These are phyloP conservation scores for Trissonchulus sp. DNA, from an alignment of 2,888 invertebrate genomes.

Conservation along the genomic window DNA sequence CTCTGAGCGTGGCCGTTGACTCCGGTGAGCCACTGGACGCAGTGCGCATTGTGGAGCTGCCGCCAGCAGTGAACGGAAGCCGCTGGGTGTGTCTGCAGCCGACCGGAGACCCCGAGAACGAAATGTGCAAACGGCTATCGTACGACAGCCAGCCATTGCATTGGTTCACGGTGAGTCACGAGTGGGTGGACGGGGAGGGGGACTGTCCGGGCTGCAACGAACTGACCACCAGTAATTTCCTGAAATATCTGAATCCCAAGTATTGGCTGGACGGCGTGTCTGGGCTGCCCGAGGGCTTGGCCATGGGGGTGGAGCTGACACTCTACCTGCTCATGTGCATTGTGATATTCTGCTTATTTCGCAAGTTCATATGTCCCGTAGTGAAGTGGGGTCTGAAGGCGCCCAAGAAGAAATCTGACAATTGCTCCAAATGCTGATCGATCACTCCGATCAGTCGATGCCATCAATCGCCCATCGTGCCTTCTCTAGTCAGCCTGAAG, in stretches of 20 bases:
- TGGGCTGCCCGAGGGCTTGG: conserved; percentile 11
- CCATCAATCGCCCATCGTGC: too few species aligned
- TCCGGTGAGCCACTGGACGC: background rate
- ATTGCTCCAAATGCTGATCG: too few species aligned
- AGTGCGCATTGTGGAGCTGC: background rate
- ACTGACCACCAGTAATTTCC: background rate
- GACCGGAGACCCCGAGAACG: background rate
- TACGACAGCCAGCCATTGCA: conserved; percentile 5
- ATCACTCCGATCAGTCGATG: too few species aligned
- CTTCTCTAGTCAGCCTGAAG: too few species aligned
- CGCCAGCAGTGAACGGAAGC: background rate
- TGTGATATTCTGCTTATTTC: background rate
- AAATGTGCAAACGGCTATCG: conserved; percentile 9
- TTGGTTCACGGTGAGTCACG: background rate
- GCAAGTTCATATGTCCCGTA: background rate
- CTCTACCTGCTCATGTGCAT: background rate
- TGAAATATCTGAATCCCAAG: conserved; percentile 8
- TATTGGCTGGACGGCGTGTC: conserved; percentile 24
- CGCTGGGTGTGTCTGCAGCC: conserved; percentile 11
- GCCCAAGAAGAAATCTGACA: background rate
- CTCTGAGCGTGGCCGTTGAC: too few species aligned
- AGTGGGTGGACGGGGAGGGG: background rate
- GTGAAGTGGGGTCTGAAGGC: conserved; percentile 14
- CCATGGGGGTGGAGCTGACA: background rate
- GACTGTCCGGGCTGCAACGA: conserved; percentile 18